Evolutionary conservation across 2,797 vertebrate genomes (phyloP).

Genomic region (Melanotaenia pygmaea): DNA sequence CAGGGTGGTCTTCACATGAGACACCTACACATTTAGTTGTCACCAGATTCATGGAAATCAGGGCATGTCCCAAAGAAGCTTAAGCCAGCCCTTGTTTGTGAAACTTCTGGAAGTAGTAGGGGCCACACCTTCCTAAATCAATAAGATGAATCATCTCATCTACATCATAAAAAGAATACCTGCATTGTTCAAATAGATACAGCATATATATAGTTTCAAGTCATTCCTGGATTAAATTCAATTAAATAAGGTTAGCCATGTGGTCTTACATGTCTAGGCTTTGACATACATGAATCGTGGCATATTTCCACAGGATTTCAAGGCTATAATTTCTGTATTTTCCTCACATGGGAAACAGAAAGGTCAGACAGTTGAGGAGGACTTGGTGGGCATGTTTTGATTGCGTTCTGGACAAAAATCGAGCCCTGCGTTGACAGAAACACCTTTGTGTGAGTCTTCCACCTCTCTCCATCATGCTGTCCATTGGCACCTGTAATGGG

Average conservation of each 20-base stretch:
- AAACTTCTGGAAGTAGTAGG: background rate
- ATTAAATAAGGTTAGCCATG: background rate
- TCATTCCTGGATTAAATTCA: constrained; percentile 6
- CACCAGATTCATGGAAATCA: background rate
- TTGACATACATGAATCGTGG: background rate
- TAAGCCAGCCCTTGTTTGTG: background rate
- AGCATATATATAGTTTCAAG: background rate
- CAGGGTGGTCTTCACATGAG: background rate
- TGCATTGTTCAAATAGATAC: background rate
- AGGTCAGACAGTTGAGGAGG: constrained; percentile 41
- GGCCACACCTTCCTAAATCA: background rate
- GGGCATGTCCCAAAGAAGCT: background rate
- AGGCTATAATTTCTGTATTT: constrained; percentile 37
- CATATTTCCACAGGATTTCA: constrained; percentile 8
- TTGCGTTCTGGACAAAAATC: constrained; percentile 43
- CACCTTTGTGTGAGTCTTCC: constrained; percentile 59
- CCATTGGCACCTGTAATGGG: constrained; percentile 56
- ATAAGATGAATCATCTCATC: background rate
- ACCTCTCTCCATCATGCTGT: constrained; percentile 67
- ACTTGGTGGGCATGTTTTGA: constrained; percentile 44
- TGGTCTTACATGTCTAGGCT: background rate
- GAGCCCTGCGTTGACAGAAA: constrained; percentile 54
- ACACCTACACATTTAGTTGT: background rate
- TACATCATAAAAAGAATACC: background rate
- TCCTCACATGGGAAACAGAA: constrained; percentile 39